These are phyloP conservation scores for Silvanus unidentatus DNA, from an alignment of 2,888 invertebrate species.

Conservation along the genomic window DNA sequence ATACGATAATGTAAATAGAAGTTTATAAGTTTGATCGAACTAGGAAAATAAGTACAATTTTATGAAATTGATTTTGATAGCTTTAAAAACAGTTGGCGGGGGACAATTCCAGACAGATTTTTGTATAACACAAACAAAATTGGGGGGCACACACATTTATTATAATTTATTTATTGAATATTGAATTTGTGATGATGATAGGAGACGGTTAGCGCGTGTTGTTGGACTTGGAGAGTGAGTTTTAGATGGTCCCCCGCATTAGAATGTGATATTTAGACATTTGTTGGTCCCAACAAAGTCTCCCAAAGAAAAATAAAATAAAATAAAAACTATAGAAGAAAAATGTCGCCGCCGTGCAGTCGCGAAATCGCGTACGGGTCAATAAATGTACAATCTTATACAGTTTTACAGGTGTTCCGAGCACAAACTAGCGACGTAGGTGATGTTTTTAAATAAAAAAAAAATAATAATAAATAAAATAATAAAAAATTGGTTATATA, in stretches of 20 bases:
- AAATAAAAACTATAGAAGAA: no score
- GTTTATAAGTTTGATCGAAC: constrained; percentile 40
- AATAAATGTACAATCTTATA: constrained; percentile 26
- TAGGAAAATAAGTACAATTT: constrained; percentile 42
- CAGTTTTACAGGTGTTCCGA: constrained; percentile 27
- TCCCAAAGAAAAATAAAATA: no score
- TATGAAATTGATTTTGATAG: constrained; percentile 32
- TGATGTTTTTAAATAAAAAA: constrained; percentile 23
- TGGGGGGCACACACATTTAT: no score
- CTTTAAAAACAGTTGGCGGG: constrained; percentile 29
- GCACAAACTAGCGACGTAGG: constrained; percentile 40
- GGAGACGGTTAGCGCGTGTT: neutral
- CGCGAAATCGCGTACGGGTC: constrained; percentile 18
- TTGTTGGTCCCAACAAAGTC: constrained; percentile 5
- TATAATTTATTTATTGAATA: no score
- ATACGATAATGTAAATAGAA: constrained; percentile 40
- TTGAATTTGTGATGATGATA: constrained; percentile 22
- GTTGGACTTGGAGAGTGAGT: no score
- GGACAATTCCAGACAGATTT: no score
- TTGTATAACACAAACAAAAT: no score
- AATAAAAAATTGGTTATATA: constrained; percentile 33
- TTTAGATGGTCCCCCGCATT: no score
- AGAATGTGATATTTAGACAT: constrained; percentile 17
- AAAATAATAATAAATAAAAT: no score
- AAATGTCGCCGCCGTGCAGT: constrained; percentile 15